Percentiles rank a stretch among this genome's conserved stretches.
phyloP scores from a whole-genome alignment of 2,888 invertebrate genomes.

The Nomada hirtipes region DNA sequence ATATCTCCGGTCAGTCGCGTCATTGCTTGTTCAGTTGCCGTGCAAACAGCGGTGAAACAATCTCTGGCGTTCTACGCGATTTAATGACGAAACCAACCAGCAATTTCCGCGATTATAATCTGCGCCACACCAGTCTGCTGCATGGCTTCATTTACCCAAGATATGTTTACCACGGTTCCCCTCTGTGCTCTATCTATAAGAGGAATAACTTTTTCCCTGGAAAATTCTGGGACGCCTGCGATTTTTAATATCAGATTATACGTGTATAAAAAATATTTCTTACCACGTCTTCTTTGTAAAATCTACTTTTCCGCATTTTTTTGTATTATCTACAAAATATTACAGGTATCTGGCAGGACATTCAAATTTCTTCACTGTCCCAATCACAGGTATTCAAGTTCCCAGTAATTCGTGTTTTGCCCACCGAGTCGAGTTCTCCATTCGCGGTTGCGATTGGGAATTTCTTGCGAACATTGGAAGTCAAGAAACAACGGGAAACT shows the following conservation, averaged over 20 bases:
- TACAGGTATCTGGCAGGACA: background rate
- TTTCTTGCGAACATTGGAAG: conserved; percentile 12
- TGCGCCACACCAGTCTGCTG: conserved; percentile 6
- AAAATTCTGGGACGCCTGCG: background rate
- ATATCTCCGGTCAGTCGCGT: conserved; percentile 62
- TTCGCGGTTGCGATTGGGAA: conserved; percentile 8
- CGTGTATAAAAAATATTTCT: no score
- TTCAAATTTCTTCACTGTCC: background rate
- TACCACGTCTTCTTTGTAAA: no score
- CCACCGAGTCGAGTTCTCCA: background rate
- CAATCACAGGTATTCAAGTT: background rate
- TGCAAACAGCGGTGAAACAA: conserved; percentile 67
- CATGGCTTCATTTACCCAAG: conserved; percentile 7
- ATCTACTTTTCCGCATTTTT: no score
- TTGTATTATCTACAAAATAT: no score
- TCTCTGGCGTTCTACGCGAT: conserved; percentile 66
- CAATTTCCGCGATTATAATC: conserved; percentile 61
- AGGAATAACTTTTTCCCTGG: background rate
- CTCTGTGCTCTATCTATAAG: background rate
- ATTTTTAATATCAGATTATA: no score
- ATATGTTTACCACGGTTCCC: conserved; percentile 14
- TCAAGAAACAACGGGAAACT: conserved; percentile 4
- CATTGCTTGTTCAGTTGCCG: conserved; percentile 64
- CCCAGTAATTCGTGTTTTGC: conserved; percentile 16
- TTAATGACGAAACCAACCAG: conserved; percentile 60